Evolutionary conservation across 2,113 vertebrate genomes (phyloP).

Genomic region (Parotia lawesii): DNA sequence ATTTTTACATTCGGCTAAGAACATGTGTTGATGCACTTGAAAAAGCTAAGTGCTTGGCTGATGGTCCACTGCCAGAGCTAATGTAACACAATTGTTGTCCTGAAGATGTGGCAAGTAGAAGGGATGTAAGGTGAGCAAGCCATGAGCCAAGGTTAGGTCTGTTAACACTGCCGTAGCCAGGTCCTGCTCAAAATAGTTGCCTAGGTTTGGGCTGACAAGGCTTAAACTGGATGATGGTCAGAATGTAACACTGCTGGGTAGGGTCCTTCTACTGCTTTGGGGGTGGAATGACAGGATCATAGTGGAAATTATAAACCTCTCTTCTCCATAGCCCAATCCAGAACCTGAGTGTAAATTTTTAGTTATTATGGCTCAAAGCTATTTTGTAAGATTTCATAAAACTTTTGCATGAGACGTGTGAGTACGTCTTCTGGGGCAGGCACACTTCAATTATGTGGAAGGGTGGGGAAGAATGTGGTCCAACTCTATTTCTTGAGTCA

Average conservation of each 20-base stretch:
- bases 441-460: neutral
- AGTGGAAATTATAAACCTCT: neutral
- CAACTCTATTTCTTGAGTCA: neutral
- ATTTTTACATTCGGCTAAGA: neutral
- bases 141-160: neutral
- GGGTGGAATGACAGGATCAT: neutral
- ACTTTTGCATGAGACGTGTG: neutral
- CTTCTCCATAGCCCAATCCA: neutral
- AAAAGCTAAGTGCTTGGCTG: neutral
- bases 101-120: neutral
- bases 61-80: neutral
- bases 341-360: neutral
- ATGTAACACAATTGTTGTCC: neutral
- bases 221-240: neutral
- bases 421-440: neutral
- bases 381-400: neutral
- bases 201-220: neutral
- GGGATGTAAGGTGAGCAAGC: neutral
- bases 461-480: neutral
- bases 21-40: neutral
- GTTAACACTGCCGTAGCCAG: neutral
- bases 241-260: fast-evolving
- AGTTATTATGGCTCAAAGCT: fast-evolving
- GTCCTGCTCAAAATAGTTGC: neutral
- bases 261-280: neutral